Percentiles rank a stretch among this genome's conserved stretches.
Evolutionary conservation across 2,113 vertebrate species (phyloP).

Genomic region (Sceloporus tristichus): DNA sequence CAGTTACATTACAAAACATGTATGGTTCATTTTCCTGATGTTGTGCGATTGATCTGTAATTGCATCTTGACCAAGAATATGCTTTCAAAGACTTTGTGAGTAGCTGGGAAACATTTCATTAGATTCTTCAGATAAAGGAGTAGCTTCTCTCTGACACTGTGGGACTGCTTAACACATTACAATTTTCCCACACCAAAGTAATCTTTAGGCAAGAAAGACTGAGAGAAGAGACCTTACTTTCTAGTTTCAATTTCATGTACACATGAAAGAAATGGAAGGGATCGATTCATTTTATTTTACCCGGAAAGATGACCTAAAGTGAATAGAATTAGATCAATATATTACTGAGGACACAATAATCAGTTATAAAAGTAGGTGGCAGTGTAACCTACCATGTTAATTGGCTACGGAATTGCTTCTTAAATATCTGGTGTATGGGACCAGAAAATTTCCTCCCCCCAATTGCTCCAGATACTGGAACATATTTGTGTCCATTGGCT

Average conservation of each 20-base stretch:
- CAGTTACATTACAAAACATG: neutral
- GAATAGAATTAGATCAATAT: neutral
- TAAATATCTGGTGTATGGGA: too few species aligned
- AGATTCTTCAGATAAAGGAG: constrained; percentile 13
- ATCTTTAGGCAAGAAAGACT: neutral
- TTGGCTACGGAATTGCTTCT: neutral
- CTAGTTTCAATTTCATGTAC: neutral
- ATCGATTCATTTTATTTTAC: neutral
- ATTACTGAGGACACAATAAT: neutral
- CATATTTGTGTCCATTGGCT: too few species aligned
- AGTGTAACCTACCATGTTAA: neutral
- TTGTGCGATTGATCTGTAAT: constrained; percentile 5
- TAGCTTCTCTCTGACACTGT: neutral
- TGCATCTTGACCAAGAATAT: neutral
- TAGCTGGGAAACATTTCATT: constrained; percentile 4
- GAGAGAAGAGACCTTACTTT: neutral
- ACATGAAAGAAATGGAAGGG: neutral
- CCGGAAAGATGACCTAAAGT: neutral
- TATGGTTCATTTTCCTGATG: neutral
- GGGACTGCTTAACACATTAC: neutral
- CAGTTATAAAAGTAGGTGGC: neutral
- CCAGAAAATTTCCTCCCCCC: too few species aligned
- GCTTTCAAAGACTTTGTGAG: neutral
- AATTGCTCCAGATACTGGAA: too few species aligned
- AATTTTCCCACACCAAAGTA: neutral